Percentiles rank a stretch among this genome's conserved stretches.
Conservation (phyloP, 2,797 vertebrate genomes). For the Girardinus metallicus region DNA sequence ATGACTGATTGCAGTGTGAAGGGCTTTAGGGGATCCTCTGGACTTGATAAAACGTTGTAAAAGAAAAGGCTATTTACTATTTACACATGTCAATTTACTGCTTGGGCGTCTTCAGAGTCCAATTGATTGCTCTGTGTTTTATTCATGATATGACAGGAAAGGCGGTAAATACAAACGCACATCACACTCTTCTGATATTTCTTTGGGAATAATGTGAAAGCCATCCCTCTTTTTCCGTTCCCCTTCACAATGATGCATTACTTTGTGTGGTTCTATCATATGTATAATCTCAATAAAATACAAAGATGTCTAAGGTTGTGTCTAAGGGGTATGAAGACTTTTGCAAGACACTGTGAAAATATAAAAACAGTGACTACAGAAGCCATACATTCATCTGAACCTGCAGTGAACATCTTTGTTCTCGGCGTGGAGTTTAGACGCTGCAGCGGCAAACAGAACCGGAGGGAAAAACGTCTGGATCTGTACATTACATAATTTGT, state of each 20-base stretch:
- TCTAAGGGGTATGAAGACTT: not conserved
- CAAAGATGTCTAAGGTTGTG: not conserved
- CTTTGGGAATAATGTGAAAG: not conserved
- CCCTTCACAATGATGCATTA: not conserved
- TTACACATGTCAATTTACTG: not conserved
- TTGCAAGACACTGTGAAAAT: not conserved
- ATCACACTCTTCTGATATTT: not conserved
- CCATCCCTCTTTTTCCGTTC: not conserved
- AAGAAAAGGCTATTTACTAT: no score
- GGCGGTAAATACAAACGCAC: not conserved
- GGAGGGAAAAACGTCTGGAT: constrained; percentile 24
- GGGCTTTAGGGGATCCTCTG: no score
- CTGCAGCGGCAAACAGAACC: constrained; percentile 23
- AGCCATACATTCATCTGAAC: constrained; percentile 13
- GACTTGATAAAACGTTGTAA: no score
- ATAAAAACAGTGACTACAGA: constrained; percentile 9
- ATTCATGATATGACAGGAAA: not conserved
- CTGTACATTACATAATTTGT: not conserved
- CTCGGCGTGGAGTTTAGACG: not conserved
- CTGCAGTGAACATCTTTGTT: constrained; percentile 9
- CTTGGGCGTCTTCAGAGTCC: not conserved
- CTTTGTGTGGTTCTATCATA: not conserved
- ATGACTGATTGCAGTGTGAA: no score
- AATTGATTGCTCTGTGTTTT: not conserved
- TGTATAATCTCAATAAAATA: not conserved